Base-by-base conservation (phyloP, 2,888 invertebrate species). In the Ferrisia virgata region DNA sequence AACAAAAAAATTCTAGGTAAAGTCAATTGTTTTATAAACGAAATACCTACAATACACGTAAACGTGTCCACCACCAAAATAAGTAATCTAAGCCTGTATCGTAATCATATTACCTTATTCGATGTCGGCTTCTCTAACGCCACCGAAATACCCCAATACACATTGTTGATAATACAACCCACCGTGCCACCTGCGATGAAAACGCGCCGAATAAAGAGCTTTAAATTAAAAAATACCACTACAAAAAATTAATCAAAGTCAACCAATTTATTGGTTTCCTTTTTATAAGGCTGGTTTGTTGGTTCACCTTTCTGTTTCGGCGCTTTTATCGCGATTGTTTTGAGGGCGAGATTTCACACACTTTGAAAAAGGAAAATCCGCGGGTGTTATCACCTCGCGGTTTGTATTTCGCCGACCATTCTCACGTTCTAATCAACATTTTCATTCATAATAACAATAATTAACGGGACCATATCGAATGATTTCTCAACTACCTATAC, bases 211-310 rank as follows among this genome's bases (percentile, higher is more conserved):
- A 76, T 76, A n/a, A 76, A 33, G 72, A 76, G 72, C 72, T 76
- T 36, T 76, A 76, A 76, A 76, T 76, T 76, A 76, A 76, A 76
- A 76, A 76, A 76, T 76, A 76, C 72, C 72, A 76, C 36, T 28
- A 76, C 36, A 36, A 69, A 76, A 76, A 76, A 76, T 76, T 76
- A 76, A 76, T 76, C 72, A 76, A 76, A 76, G 72, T 76, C 72
- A 36, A 36, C 72, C 72, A 33, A 33, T 13, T 8, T 36, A 36
- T 11, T 18, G 11, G 72, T 36, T n/a, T 76, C 18, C 72, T 76
- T 36, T 22, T 76, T 76, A 33, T 36, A 76, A 76, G 72, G 72
- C 72, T 36, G 72, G 15, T 76, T 76, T 76, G 72, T 36, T 36
- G 18, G 72, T 18, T 76, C 36, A 18, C 36, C 33, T 76, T 76